Percentiles rank a stretch among this genome's conserved stretches.
These are phyloP conservation scores for Chaunax sp. DNA, from an alignment of 2,797 vertebrate species.

Conservation along the genomic window DNA sequence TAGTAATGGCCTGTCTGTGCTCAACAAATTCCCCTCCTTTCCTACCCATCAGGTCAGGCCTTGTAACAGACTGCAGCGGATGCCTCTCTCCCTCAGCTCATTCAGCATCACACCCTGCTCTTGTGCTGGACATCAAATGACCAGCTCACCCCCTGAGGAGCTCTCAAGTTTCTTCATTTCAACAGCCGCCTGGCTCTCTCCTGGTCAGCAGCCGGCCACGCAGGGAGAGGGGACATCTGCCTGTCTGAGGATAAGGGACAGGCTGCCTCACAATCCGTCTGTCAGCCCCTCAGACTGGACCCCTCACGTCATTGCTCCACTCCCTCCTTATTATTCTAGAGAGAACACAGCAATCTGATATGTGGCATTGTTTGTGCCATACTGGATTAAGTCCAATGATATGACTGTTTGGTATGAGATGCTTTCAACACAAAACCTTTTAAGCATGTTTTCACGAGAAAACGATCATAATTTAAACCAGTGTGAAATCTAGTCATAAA, in stretches of 20 bases:
- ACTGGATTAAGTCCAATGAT: conserved; percentile 64
- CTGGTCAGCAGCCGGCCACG: conserved; percentile 90
- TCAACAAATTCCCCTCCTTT: conserved; percentile 63
- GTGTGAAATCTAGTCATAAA: conserved; percentile 3
- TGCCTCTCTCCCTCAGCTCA: conserved; percentile 84
- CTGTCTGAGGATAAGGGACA: conserved; percentile 96
- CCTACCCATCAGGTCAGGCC: conserved; percentile 70
- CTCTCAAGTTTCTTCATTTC: conserved; percentile 96
- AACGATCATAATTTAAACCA: conserved; percentile 19
- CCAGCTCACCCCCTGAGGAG: conserved; percentile 95
- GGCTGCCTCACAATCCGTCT: conserved; percentile 84
- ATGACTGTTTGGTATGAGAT: conserved; percentile 33
- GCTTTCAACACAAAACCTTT: conserved; percentile 5
- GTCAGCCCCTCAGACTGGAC: conserved; percentile 82
- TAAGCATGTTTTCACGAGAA: conserved; percentile 6
- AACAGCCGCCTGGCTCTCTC: conserved; percentile 91
- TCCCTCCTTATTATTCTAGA: conserved; percentile 83
- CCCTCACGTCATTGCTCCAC: conserved; percentile 75
- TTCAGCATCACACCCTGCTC: conserved; percentile 88
- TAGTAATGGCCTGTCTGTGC: conserved; percentile 64
- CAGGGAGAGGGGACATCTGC: conserved; percentile 95
- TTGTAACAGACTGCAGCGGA: conserved; percentile 86
- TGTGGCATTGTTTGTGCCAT: conserved; percentile 80
- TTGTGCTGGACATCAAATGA: conserved; percentile 94
- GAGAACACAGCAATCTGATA: conserved; percentile 77